A percentile compares a stretch with the other conserved stretches of the same genome.
Conservation (phyloP, 2,113 vertebrate species). For the Aegotheles bennettii region DNA sequence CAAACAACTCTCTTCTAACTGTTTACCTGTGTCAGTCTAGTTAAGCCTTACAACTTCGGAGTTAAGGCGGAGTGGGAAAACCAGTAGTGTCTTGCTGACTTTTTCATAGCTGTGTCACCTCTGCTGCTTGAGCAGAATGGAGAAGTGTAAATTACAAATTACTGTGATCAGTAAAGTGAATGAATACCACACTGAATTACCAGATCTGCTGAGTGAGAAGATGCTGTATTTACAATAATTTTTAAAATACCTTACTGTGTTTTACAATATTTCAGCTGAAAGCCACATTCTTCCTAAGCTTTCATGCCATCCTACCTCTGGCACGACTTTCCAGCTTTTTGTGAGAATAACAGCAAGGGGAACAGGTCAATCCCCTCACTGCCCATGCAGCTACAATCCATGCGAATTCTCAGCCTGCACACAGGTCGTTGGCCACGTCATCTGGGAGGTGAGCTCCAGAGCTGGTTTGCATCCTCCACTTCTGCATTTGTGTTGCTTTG, state of each 20-base stretch:
- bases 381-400: accelerated
- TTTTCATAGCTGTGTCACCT: not conserved
- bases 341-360: not conserved
- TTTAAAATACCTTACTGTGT: not conserved
- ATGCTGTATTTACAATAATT: not conserved
- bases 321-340: not conserved
- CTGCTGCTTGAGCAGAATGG: not conserved
- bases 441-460: not conserved
- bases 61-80: not conserved
- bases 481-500: accelerated
- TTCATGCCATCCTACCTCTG: not conserved
- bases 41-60: not conserved
- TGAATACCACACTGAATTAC: not conserved
- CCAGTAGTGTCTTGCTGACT: not conserved
- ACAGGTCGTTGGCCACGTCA: accelerated
- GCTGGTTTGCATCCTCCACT: not conserved
- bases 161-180: not conserved
- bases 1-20: not conserved
- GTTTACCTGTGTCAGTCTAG: not conserved
- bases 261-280: not conserved
- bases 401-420: not conserved
- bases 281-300: not conserved
- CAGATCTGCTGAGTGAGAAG: not conserved
- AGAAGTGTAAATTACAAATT: not conserved
- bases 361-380: not conserved